A percentile compares a stretch with the other conserved stretches of the same genome.
Evolutionary conservation across 2,113 vertebrate genomes (phyloP).

Genomic region (Eonycteris spelaea): DNA sequence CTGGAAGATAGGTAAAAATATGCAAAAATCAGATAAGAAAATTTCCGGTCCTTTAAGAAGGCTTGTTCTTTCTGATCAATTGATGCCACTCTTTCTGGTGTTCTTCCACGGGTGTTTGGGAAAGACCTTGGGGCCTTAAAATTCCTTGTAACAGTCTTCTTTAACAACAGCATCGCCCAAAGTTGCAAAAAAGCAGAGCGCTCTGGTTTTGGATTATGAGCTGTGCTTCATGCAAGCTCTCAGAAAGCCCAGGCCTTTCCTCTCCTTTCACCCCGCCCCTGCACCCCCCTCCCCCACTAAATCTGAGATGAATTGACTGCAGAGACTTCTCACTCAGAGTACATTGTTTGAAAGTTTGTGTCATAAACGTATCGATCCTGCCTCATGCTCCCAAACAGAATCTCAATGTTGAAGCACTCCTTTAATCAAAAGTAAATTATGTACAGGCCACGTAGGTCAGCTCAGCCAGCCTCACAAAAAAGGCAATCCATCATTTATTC

Average conservation of each 20-base stretch:
- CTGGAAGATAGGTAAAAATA: neutral
- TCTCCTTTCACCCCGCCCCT: neutral
- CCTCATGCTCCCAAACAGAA: slow-evolving; percentile 59
- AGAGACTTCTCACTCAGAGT: slow-evolving; percentile 49
- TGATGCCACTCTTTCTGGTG: neutral
- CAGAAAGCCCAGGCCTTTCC: neutral
- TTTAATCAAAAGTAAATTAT: slow-evolving; percentile 90
- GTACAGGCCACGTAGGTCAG: slow-evolving; percentile 83
- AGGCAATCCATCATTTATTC: slow-evolving; percentile 86
- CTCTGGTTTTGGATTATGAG: neutral
- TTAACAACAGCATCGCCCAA: neutral
- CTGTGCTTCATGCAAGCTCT: neutral
- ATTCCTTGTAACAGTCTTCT: neutral
- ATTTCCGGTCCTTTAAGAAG: neutral
- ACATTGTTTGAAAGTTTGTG: slow-evolving; percentile 81
- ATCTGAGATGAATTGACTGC: slow-evolving; percentile 1
- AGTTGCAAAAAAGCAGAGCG: neutral
- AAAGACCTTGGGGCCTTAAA: neutral
- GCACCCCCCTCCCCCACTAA: neutral
- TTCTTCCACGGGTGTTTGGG: neutral
- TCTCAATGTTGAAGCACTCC: slow-evolving; percentile 83
- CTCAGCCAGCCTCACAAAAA: slow-evolving; percentile 78
- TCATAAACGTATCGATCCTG: slow-evolving; percentile 81
- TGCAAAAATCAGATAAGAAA: neutral
- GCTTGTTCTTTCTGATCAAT: accelerated